Evolutionary conservation across 2,113 vertebrate genomes (phyloP).

Genomic region (Serilophus lunatus): DNA sequence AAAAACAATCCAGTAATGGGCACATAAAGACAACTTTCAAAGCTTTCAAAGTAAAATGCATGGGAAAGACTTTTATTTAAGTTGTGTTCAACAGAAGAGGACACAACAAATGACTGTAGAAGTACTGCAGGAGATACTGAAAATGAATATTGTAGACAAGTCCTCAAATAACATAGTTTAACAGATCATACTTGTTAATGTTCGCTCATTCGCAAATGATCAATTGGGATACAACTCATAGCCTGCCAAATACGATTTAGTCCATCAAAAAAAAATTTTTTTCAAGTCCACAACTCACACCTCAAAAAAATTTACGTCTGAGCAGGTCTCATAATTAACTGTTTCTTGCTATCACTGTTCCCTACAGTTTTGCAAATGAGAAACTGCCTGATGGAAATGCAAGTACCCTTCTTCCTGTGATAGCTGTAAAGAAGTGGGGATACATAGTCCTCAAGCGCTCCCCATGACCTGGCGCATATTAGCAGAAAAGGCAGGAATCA

Average conservation of each 20-base stretch:
- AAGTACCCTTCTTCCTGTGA: conserved; percentile 34
- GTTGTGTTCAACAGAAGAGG: neutral
- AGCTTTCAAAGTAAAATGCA: neutral
- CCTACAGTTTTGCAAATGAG: neutral
- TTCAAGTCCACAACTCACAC: neutral
- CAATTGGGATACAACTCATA: neutral
- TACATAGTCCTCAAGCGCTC: neutral
- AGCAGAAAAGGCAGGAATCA: conserved; percentile 40
- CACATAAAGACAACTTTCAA: neutral
- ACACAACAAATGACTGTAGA: neutral
- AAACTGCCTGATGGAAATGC: conserved; percentile 30
- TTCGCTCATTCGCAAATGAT: neutral
- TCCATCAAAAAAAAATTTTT: neutral
- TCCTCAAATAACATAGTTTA: neutral
- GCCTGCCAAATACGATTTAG: neutral
- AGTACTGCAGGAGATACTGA: neutral
- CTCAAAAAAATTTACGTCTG: neutral
- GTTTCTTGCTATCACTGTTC: neutral
- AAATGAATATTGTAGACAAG: neutral
- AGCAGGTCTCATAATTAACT: neutral
- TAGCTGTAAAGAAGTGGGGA: neutral
- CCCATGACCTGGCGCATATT: neutral
- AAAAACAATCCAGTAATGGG: neutral
- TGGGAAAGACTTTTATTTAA: neutral
- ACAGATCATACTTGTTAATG: neutral